Evolutionary conservation across 2,888 invertebrate genomes (phyloP).

Genomic region (Chrysolina haemoptera): DNA sequence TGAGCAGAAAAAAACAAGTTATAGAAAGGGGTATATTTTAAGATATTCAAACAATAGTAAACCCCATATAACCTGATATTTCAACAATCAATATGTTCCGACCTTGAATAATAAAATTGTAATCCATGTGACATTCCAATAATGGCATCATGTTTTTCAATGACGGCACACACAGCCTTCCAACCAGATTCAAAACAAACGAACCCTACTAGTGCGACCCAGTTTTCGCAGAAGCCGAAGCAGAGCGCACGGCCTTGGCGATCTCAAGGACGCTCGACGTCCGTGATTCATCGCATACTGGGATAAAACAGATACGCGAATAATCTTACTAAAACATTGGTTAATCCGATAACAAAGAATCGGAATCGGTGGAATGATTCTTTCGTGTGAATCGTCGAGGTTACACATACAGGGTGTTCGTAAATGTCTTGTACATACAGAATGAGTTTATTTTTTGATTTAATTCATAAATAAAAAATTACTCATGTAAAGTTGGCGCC

Average conservation of each 20-base stretch:
- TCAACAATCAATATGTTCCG: no score
- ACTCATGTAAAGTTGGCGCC: no score
- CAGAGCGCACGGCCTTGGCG: background rate
- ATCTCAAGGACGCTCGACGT: slow-evolving; percentile 1
- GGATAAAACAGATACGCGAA: background rate
- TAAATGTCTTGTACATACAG: no score
- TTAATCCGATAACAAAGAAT: background rate
- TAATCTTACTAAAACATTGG: background rate
- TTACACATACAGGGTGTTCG: no score
- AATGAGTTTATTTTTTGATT: no score
- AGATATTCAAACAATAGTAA: no score
- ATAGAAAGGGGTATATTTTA: no score
- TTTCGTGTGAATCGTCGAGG: background rate
- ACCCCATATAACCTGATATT: no score
- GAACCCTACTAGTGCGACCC: background rate
- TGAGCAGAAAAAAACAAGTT: no score
- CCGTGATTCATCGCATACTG: background rate
- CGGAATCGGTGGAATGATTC: background rate
- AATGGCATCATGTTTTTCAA: no score
- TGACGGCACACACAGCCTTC: background rate
- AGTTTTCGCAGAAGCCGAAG: background rate
- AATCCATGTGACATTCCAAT: background rate
- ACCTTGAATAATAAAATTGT: background rate
- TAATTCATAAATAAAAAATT: no score
- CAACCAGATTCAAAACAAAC: background rate